Percentiles rank a stretch among this genome's conserved stretches.
phyloP scores from a whole-genome alignment of 2,797 vertebrate species.

The Sibirionetta formosa region DNA sequence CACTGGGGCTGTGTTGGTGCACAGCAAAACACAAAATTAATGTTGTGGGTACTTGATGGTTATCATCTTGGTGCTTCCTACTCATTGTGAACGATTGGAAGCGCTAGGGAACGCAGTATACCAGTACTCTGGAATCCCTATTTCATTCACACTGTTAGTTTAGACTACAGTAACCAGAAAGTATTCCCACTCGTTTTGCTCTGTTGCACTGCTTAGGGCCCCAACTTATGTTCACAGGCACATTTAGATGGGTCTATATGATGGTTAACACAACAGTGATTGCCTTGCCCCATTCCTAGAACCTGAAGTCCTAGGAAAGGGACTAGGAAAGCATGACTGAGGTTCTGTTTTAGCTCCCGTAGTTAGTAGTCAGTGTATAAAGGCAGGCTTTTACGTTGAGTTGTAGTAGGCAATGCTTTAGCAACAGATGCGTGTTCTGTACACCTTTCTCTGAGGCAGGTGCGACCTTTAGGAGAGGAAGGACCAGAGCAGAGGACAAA shows the following conservation, averaged over 20 bases:
- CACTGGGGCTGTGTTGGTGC: background rate
- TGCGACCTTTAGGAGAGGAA: background rate
- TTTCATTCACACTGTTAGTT: background rate
- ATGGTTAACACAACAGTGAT: background rate
- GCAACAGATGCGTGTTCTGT: background rate
- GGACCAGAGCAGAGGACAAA: background rate
- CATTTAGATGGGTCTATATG: background rate
- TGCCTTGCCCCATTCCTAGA: fast-evolving
- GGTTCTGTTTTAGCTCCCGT: background rate
- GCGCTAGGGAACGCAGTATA: background rate
- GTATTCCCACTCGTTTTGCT: background rate
- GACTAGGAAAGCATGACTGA: background rate
- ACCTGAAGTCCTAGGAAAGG: background rate
- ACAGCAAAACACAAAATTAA: background rate
- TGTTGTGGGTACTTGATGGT: background rate
- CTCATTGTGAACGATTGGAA: background rate
- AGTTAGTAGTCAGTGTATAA: background rate
- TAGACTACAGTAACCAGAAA: background rate
- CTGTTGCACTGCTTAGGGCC: background rate
- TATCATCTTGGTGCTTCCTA: background rate
- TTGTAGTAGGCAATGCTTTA: background rate
- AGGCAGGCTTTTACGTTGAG: background rate
- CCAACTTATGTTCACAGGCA: background rate
- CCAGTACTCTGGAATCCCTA: background rate
- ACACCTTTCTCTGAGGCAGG: background rate